phyloP scores from a whole-genome alignment of 2,888 invertebrate genomes.

The Erebia palarica region DNA sequence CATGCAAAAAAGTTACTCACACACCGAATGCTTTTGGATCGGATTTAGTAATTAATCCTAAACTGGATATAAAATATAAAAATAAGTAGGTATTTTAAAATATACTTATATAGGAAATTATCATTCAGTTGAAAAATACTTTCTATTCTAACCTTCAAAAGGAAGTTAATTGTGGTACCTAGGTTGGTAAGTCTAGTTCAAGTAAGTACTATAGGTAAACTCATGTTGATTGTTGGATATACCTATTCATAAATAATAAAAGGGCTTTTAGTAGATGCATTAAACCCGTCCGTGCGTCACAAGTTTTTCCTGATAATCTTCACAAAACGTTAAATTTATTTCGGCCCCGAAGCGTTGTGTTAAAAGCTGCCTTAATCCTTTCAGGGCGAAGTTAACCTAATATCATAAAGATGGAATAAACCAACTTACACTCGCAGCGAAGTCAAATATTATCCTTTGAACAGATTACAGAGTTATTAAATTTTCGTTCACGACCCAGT shows the following conservation, averaged over 20 bases:
- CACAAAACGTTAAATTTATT: constrained; percentile 78
- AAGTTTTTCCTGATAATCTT: constrained; percentile 80
- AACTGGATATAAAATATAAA: too few relatives aligned
- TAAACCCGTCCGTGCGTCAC: constrained; percentile 57
- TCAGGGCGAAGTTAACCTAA: constrained; percentile 77
- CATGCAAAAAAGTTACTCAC: constrained; percentile 37
- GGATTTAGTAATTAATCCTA: too few relatives aligned
- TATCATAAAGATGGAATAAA: constrained; percentile 80
- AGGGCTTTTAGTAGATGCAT: constrained; percentile 36
- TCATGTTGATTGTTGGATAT: constrained; percentile 31
- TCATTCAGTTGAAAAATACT: too few relatives aligned
- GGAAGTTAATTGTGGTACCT: not conserved
- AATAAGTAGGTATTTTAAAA: too few relatives aligned
- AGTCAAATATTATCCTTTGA: constrained; percentile 78
- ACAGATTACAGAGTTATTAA: constrained; percentile 77
- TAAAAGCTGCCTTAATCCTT: constrained; percentile 80
- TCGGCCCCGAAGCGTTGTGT: constrained; percentile 76
- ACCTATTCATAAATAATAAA: constrained; percentile 55
- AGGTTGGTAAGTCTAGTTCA: not conserved
- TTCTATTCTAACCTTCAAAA: not conserved
- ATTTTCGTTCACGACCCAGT: constrained; percentile 50
- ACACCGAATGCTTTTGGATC: not conserved
- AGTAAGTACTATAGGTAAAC: not conserved
- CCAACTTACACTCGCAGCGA: constrained; percentile 74
- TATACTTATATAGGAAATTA: too few relatives aligned